Base-by-base conservation (phyloP, 2,797 vertebrate genomes). In the Silurus lanzhouensis region DNA sequence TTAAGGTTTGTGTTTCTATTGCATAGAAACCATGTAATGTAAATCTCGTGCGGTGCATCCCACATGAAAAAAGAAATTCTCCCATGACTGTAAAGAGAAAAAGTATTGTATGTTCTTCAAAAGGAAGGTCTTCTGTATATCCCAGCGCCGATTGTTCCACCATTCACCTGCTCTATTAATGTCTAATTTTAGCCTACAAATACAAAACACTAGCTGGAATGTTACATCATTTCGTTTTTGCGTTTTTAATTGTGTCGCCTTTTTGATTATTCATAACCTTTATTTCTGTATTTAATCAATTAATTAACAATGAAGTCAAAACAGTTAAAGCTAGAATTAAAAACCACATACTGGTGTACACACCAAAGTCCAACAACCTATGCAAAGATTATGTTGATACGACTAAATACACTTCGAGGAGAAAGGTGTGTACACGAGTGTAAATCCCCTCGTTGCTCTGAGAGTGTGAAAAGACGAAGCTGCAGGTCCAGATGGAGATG, bases 381-480 rank as follows among this genome's bases (percentile, higher is more conserved):
- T 67, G 25, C 46, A 55, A 67, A 55, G 5, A 67, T 31, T 31
- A 20, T 57, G 10, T 20, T 66, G 25, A 19, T 81, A 27, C 55
- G 46, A 13, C 52, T 67, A 27, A 67, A n/a, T 67, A 55, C 9
- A 67, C 63, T 27, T 67, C 15, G 31, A 66, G 46, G 46, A 17
- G 66, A 66, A 81, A 66, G n/a, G 22, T 66, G 78, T 75, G 9
- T 52, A 76, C n/a, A 63, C 38, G 2, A 20, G 12, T 60, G 13
- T n/a, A 66, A 81, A 81, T 3, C 76, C 76, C 61, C 48, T 57
- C 48, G n/a, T 57, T 60, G 60, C 79, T 68, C 67, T 60, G 86
- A 82, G 86, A 78, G 60, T 83, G 84, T 31, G 38, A 63, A 81
- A 27, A 78, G 72, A 76, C 81, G 46, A 87, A 87, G 75, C 66